Percentiles rank a stretch among this genome's conserved stretches.
Conservation (phyloP, 1,140 invertebrate species). For the Hycleus phaleratus region DNA sequence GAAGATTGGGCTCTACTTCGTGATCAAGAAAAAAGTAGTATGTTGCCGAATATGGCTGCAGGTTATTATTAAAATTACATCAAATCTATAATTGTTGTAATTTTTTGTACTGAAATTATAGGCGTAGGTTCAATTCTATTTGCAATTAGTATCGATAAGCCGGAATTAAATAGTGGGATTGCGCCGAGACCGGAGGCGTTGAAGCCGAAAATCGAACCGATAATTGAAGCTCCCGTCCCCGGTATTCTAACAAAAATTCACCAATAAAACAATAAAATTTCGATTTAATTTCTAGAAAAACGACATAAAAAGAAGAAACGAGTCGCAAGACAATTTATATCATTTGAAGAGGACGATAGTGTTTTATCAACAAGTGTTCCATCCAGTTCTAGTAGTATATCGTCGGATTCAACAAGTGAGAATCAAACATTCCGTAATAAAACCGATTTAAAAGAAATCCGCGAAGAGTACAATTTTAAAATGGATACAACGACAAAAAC, state of each 20-base stretch:
- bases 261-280: neutral
- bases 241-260: constrained; percentile 14
- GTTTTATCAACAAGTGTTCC: constrained; percentile 34
- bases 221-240: constrained; percentile 42
- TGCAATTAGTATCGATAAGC: constrained; percentile 81
- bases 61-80: constrained; percentile 31
- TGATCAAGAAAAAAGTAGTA: constrained; percentile 64
- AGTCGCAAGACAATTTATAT: constrained; percentile 37
- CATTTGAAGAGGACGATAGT: constrained; percentile 37
- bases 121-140: constrained; percentile 77
- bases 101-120: constrained; percentile 41
- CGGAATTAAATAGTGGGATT: constrained; percentile 58
- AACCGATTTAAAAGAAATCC: constrained; percentile 2
- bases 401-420: constrained; percentile 26
- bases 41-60: constrained; percentile 74
- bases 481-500: neutral
- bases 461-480: constrained; percentile 10
- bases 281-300: neutral
- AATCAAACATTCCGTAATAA: constrained; percentile 10
- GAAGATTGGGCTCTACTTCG: constrained; percentile 75
- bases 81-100: constrained; percentile 5
- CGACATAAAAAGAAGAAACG: constrained; percentile 29
- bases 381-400: constrained; percentile 31
- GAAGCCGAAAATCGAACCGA: constrained; percentile 38
- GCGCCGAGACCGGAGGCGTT: constrained; percentile 22